Evolutionary conservation across 2,888 invertebrate genomes (phyloP).

Genomic region (Himalopsyche tibetana): DNA sequence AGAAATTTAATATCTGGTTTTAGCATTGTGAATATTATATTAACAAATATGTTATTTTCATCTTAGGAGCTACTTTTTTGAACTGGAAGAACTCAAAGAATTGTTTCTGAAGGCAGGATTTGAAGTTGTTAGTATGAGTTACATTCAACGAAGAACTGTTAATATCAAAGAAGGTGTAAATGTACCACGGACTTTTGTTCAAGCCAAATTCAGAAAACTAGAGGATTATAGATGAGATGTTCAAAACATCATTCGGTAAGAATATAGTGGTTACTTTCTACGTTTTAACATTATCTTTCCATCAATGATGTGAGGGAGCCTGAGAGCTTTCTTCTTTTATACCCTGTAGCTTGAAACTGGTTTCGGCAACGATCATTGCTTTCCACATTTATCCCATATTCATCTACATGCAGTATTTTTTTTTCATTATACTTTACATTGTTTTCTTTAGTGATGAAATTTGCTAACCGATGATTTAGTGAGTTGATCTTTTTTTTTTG

Average conservation of each 20-base stretch:
- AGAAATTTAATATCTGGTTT: too few species aligned
- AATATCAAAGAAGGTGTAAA: slow-evolving; percentile 95
- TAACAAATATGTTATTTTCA: slow-evolving; percentile 49
- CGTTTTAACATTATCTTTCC: too few species aligned
- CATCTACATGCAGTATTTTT: too few species aligned
- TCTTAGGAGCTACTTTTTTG: slow-evolving; percentile 88
- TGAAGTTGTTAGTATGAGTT: slow-evolving; percentile 81
- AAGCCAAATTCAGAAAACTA: slow-evolving; percentile 87
- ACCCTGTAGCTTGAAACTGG: too few species aligned
- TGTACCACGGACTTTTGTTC: slow-evolving; percentile 94
- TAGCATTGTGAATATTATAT: too few species aligned
- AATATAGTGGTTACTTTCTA: too few species aligned
- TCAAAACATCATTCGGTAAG: too few species aligned
- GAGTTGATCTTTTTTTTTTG: not conserved
- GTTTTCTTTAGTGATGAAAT: not conserved
- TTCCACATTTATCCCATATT: too few species aligned
- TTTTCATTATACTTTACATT: too few species aligned
- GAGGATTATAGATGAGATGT: not conserved
- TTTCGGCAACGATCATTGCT: too few species aligned
- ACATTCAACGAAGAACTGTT: slow-evolving; percentile 91
- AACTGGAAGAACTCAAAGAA: slow-evolving; percentile 81
- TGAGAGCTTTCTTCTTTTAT: too few species aligned
- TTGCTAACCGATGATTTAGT: slow-evolving; percentile 16
- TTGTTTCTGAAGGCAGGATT: slow-evolving; percentile 85
- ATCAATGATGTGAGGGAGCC: too few species aligned